A percentile compares a stretch with the other conserved stretches of the same genome.
phyloP scores from a whole-genome alignment of 1,140 invertebrate genomes.

The Drosophila sproati region DNA sequence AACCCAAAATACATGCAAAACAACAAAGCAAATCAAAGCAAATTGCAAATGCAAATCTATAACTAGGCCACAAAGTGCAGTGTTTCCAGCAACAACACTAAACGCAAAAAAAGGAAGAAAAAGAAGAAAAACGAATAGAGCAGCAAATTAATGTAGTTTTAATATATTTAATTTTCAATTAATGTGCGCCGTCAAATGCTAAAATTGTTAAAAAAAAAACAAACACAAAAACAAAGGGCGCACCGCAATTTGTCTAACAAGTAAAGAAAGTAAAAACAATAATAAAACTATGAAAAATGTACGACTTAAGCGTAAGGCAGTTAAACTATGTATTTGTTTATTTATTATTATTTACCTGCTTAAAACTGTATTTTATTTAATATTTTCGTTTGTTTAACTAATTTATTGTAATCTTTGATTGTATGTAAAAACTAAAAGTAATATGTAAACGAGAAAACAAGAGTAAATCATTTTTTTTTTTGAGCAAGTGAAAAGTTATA shows the following conservation, averaged over 20 bases:
- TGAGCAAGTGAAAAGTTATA: slow-evolving; percentile 18
- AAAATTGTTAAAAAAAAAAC: slow-evolving; percentile 33
- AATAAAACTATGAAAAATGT: slow-evolving; percentile 30
- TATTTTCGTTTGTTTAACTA: slow-evolving; percentile 57
- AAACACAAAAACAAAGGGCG: slow-evolving; percentile 29
- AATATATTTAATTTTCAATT: slow-evolving; percentile 35
- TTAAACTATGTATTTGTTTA: slow-evolving; percentile 63
- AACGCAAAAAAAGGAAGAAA: slow-evolving; percentile 5
- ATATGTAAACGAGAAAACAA: slow-evolving; percentile 24
- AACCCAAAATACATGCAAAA: slow-evolving; percentile 28
- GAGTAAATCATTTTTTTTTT: slow-evolving; percentile 36
- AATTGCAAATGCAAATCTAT: slow-evolving; percentile 33
- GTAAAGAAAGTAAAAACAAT: slow-evolving; percentile 6
- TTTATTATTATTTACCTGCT: slow-evolving; percentile 26
- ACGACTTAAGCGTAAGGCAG: slow-evolving; percentile 58
- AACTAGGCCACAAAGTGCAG: slow-evolving; percentile 31
- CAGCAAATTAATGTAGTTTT: slow-evolving; percentile 34
- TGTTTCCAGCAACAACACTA: slow-evolving; percentile 21
- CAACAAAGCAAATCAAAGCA: slow-evolving; percentile 1
- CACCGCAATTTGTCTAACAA: slow-evolving; percentile 59
- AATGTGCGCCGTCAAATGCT: slow-evolving; percentile 15
- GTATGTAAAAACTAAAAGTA: slow-evolving; percentile 49
- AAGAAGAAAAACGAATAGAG: slow-evolving; percentile 17
- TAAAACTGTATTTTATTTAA: slow-evolving; percentile 50
- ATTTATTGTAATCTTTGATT: slow-evolving; percentile 64